These are phyloP conservation scores for Drosophila bocqueti DNA, from an alignment of 1,140 invertebrate genomes.

Conservation along the genomic window DNA sequence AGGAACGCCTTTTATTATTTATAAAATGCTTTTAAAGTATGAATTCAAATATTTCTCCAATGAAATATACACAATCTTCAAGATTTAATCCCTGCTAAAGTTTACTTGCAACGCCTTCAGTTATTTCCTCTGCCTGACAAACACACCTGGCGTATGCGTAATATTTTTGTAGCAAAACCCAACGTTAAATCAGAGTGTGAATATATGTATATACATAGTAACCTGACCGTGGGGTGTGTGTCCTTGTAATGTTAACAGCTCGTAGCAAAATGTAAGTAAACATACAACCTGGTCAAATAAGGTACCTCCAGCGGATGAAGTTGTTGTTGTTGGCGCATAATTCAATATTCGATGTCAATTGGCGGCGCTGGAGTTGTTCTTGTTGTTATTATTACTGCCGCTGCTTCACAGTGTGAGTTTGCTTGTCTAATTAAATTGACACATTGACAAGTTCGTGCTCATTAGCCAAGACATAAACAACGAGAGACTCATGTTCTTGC, in stretches of 20 bases:
- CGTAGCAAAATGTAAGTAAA: slow-evolving; percentile 55
- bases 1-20: background rate
- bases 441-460: slow-evolving; percentile 83
- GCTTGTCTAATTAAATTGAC: slow-evolving; percentile 84
- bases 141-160: slow-evolving; percentile 40
- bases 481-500: slow-evolving; percentile 42
- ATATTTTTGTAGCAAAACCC: slow-evolving; percentile 28
- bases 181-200: background rate
- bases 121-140: slow-evolving; percentile 6
- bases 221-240: background rate
- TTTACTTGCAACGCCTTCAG: background rate
- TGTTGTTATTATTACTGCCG: slow-evolving; percentile 5
- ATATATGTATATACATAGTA: background rate
- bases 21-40: background rate
- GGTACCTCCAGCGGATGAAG: background rate
- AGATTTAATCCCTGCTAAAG: background rate
- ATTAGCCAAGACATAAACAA: slow-evolving; percentile 67
- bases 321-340: slow-evolving; percentile 40
- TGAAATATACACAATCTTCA: background rate
- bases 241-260: slow-evolving; percentile 62
- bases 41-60: background rate
- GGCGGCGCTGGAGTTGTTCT: slow-evolving; percentile 9
- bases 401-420: slow-evolving; percentile 43
- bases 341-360: slow-evolving; percentile 54
- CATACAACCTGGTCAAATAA: slow-evolving; percentile 43